phyloP scores from a whole-genome alignment of 1,140 invertebrate species.

The Papilio machaon region DNA sequence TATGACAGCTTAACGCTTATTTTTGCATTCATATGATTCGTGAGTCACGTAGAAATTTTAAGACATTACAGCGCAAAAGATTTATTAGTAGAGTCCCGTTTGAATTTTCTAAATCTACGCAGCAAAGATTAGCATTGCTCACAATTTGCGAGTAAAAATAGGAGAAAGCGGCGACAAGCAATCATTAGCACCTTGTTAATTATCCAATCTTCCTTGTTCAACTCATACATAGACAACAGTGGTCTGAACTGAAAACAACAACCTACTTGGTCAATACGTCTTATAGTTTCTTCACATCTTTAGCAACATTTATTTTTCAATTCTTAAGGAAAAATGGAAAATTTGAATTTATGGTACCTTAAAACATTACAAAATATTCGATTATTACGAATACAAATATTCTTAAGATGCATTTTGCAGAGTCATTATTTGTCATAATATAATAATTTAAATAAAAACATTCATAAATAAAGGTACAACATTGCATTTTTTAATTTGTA shows the following conservation, averaged over 20 bases:
- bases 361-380: neutral
- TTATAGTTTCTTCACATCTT: neutral
- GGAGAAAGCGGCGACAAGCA: conserved; percentile 8
- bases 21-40: conserved; percentile 36
- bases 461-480: neutral
- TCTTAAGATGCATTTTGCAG: neutral
- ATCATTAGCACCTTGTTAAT: conserved; percentile 37
- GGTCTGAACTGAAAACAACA: conserved; percentile 5
- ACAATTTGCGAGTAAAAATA: conserved; percentile 35
- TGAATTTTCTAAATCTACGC: conserved; percentile 23
- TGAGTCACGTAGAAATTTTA: conserved; percentile 29
- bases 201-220: conserved; percentile 26
- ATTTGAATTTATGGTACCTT: neutral
- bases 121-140: conserved; percentile 20
- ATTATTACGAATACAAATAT: neutral
- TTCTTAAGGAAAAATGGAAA: neutral
- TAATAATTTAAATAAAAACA: neutral
- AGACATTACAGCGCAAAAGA: conserved; percentile 22
- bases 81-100: conserved; percentile 33
- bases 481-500: neutral
- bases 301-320: no score
- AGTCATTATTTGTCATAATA: neutral
- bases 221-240: conserved; percentile 22
- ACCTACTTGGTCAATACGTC: neutral
- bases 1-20: conserved; percentile 31